Percentiles rank a stretch among this genome's conserved stretches.
Evolutionary conservation across 2,113 vertebrate genomes (phyloP).

Genomic region (Notechis scutatus): DNA sequence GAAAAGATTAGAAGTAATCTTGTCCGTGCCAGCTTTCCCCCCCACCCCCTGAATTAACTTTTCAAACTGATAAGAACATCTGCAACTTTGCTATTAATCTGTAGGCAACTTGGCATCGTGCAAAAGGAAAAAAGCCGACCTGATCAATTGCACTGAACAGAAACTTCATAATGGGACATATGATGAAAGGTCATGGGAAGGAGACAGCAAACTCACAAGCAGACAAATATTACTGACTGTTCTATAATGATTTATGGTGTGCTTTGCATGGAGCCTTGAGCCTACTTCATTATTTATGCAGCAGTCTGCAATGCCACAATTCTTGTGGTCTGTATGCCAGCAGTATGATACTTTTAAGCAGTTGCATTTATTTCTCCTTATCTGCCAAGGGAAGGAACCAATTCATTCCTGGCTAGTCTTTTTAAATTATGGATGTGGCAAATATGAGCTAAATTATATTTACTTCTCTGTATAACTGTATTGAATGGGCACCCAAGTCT

Average conservation of each 20-base stretch:
- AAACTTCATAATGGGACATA: constrained; percentile 9
- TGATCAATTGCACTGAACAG: background rate
- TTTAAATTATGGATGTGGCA: background rate
- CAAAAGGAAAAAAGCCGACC: background rate
- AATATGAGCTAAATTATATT: background rate
- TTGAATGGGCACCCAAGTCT: background rate
- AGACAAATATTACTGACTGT: constrained; percentile 9
- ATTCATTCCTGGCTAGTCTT: background rate
- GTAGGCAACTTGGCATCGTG: background rate
- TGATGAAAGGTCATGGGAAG: background rate
- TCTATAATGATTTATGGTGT: constrained; percentile 3
- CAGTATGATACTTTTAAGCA: background rate
- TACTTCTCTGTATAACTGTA: background rate
- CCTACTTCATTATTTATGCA: constrained; percentile 2
- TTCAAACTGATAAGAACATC: background rate
- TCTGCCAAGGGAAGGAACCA: background rate
- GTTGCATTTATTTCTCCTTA: background rate
- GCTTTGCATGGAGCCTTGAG: background rate
- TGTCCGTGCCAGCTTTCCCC: background rate
- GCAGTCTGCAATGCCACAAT: background rate
- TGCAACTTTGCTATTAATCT: background rate
- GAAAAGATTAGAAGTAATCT: background rate
- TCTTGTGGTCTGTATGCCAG: background rate
- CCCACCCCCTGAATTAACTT: background rate
- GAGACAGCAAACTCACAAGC: background rate